Evolutionary conservation across 2,797 vertebrate genomes (phyloP).

Genomic region (Melanogrammus aeglefinus): DNA sequence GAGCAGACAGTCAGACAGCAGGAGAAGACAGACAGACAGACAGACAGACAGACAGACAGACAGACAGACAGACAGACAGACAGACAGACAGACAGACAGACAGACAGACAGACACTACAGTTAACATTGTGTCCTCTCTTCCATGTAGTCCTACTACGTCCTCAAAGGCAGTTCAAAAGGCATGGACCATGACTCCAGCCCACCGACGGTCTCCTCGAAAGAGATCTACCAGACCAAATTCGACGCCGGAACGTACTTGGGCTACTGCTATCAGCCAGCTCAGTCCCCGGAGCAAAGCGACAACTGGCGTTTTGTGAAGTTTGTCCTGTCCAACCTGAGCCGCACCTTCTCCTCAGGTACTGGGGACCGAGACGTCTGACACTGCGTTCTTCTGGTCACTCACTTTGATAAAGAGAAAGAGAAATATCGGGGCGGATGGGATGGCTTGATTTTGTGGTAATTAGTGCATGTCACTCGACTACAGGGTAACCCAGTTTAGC

Average conservation of each 20-base stretch:
- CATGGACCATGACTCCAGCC: constrained; percentile 3
- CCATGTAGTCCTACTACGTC: not conserved
- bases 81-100: not conserved
- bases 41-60: not conserved
- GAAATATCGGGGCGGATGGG: not conserved
- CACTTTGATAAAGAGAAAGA: not conserved
- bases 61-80: not conserved
- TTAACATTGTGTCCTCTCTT: not conserved
- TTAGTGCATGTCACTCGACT: not conserved
- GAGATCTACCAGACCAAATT: constrained; percentile 31
- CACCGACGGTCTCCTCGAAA: not conserved
- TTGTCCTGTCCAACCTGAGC: constrained; percentile 22
- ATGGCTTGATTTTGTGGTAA: not conserved
- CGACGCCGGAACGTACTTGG: constrained; percentile 26
- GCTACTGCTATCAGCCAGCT: constrained; percentile 20
- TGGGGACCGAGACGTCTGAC: not conserved
- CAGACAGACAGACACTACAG: not conserved
- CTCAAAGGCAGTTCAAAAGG: not conserved
- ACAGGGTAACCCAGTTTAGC: not conserved
- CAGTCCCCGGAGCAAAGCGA: constrained; percentile 18
- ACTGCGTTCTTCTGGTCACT: not conserved
- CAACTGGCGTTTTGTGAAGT: constrained; percentile 25
- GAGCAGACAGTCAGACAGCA: too few relatives aligned
- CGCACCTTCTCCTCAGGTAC: constrained; percentile 31
- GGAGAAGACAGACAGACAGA: not conserved